Percentiles rank a stretch among this genome's conserved stretches.
phyloP scores from a whole-genome alignment of 2,888 invertebrate genomes.

The Mesorhabditis spiculigera region DNA sequence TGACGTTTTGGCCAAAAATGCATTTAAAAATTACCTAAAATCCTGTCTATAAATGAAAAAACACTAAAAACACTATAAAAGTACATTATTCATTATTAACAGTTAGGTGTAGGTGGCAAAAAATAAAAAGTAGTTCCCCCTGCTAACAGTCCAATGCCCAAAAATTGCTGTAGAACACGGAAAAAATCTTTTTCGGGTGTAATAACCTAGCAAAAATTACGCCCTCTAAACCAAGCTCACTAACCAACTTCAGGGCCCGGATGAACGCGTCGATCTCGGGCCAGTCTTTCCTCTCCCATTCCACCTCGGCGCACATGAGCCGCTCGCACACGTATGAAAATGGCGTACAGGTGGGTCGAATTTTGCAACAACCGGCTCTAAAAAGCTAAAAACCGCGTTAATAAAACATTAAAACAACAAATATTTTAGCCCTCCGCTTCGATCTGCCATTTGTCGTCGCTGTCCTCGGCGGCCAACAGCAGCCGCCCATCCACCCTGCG shows the following conservation, averaged over 20 bases:
- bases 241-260: background rate
- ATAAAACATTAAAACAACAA: background rate
- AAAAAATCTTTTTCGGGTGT: no score
- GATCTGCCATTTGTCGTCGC: background rate
- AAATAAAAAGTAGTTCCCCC: no score
- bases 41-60: no score
- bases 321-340: background rate
- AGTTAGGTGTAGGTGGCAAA: no score
- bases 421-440: background rate
- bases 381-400: no score
- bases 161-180: no score
- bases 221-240: background rate
- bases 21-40: no score
- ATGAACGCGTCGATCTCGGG: background rate
- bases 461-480: background rate
- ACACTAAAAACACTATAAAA: no score
- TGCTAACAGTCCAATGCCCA: no score
- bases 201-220: no score
- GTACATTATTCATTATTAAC: no score
- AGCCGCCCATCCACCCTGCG: background rate
- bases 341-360: background rate
- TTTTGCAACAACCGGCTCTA: background rate
- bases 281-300: background rate
- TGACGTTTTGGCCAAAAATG: no score
- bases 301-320: background rate